phyloP scores from a whole-genome alignment of 2,113 vertebrate species.

The Lepus timidus region DNA sequence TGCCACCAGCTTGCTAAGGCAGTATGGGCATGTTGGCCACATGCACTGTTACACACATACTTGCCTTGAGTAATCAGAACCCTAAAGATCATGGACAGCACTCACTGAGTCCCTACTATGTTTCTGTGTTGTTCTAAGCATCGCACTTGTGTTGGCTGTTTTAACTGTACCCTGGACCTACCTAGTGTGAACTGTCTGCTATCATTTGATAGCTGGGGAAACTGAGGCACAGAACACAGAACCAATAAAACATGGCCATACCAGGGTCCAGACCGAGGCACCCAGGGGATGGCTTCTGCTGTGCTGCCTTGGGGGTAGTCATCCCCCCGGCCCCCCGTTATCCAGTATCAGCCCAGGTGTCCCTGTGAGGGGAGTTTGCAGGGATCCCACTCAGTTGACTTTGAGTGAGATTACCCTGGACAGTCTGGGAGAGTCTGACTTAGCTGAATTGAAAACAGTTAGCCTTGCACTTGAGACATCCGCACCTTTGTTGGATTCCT shows the following conservation, averaged over 20 bases:
- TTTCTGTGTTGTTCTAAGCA: not conserved
- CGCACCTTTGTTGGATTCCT: too few relatives aligned
- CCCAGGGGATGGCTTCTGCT: not conserved
- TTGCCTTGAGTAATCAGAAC: not conserved
- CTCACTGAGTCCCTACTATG: not conserved
- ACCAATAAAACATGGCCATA: not conserved
- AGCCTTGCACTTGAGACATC: too few relatives aligned
- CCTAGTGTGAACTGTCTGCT: not conserved
- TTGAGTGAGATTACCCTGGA: not conserved
- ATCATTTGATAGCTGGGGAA: not conserved
- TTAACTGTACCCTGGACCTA: not conserved
- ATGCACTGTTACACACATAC: not conserved
- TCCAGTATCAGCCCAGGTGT: too few relatives aligned
- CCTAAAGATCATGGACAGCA: not conserved
- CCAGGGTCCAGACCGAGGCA: not conserved
- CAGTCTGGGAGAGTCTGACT: not conserved
- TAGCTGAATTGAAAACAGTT: not conserved
- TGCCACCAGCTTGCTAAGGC: not conserved
- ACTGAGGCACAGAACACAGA: not conserved
- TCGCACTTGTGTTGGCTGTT: not conserved
- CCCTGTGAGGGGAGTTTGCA: not conserved
- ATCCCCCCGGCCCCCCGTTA: too few relatives aligned
- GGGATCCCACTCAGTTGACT: too few relatives aligned
- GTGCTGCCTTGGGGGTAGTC: not conserved
- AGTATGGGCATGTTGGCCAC: not conserved